Base-by-base conservation (phyloP, 2,888 invertebrate species). In the Drosophila affinis region DNA sequence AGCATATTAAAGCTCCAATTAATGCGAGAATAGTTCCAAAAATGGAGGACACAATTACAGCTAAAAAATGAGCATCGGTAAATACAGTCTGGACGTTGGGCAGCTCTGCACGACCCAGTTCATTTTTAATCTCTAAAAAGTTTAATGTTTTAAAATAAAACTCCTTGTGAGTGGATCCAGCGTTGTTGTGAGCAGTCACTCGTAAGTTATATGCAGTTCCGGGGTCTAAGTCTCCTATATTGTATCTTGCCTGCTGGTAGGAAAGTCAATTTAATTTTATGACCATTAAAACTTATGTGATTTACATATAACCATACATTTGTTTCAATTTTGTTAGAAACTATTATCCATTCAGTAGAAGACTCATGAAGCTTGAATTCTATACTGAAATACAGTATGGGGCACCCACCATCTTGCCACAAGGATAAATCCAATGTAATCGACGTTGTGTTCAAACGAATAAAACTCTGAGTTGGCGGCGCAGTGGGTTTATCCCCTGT, bases 391-490 rank as follows among this genome's bases (percentile, higher is more conserved):
- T 95, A 95, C 1, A 94, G 93, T 79, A 97, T 95, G 0, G 96
- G 95, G 90, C 97, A 97, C 47, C 96, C 96, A 1, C 96, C 95
- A 81, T 95, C 95, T 21, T 95, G 94, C 97, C 97, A 97, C 9
- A 95, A 94, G 58, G 95, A 94, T 73, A 97, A 93, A 88, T 96
- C 95, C 18, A 97, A 93, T 57, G 95, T 94, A 18, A 96, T 95
- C 0, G 95, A 95, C 0, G 97, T 96, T 0, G 95, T 94, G 90
- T 97, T 97, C 72, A 95, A 93, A 52, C 94, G 93, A 3, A 97
- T 93, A 34, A 97, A 94, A 76, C 95, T 95, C 72, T 95, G 95
- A 44, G 95, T 94, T 64, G 94, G 94, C 0, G 96, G 96, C 14
- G 95, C 93, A 68, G 95, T 94, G 0, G 97, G 96, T 47, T 91